Conservation (phyloP, 2,888 invertebrate species). For the Agrochola lychnidis region DNA sequence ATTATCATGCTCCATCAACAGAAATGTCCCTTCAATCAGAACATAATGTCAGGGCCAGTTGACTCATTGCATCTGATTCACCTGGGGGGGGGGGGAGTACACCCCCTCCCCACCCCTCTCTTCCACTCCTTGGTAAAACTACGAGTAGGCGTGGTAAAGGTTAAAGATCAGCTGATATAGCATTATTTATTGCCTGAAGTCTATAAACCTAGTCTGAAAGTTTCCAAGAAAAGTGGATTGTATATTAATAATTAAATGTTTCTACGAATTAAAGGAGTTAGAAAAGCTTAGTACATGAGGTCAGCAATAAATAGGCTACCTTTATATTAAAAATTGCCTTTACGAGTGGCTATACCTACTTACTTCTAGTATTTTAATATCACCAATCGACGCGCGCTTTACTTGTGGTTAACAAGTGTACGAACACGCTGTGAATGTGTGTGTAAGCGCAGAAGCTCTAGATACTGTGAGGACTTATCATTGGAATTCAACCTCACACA, state of each 20-base stretch:
- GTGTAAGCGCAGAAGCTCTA: too few relatives aligned
- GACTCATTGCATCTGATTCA: constrained; percentile 55
- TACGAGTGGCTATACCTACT: not conserved
- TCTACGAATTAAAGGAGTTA: not conserved
- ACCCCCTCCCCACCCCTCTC: not conserved
- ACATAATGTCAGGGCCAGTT: constrained; percentile 54
- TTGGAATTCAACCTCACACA: too few relatives aligned
- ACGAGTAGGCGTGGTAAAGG: constrained; percentile 29
- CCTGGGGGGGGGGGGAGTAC: not conserved
- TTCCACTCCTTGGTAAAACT: not conserved
- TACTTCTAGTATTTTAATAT: too few relatives aligned
- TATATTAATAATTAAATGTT: not conserved
- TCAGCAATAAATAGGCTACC: not conserved
- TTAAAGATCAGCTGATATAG: constrained; percentile 43
- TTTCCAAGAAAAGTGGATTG: constrained; percentile 1
- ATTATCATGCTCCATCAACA: not conserved
- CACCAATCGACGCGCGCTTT: too few relatives aligned
- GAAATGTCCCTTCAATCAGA: constrained; percentile 2
- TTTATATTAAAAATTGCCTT: not conserved
- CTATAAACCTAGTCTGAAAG: constrained; percentile 1
- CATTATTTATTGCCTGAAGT: constrained; percentile 24
- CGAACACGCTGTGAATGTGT: too few relatives aligned
- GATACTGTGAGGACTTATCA: too few relatives aligned
- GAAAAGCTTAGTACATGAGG: not conserved
- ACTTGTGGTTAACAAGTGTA: too few relatives aligned